Base-by-base conservation (phyloP, 2,888 invertebrate species). In the Caenorhabditis angaria region DNA sequence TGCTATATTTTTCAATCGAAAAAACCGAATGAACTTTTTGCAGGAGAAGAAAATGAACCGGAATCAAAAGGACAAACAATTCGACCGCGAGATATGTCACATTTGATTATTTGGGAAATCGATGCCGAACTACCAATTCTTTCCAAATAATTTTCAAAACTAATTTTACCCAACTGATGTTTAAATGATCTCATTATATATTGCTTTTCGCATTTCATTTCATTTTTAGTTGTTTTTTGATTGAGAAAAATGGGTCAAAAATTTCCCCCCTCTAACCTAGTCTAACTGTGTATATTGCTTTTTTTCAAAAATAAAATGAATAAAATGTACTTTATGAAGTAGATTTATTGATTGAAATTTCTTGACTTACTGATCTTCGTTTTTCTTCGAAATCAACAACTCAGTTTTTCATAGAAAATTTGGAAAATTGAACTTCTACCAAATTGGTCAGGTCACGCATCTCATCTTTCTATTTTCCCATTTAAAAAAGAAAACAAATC, bases 21-120 rank as follows among this genome's bases (percentile, higher is more conserved):
- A 24, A 51, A 8, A 51, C 10, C 20, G n/a, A 51, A 51, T 51
- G n/a, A 8, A 35, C 35, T 35, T 27, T 54, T 62, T 76, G 51
- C 61, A 82, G 85, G 83, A 27, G 85, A 85, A 76, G 85, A 85
- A 61, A 83, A 82, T 47, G 84, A 85, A 47, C 76, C 65, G 41
- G 53, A 65, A 75, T 35, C 78, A 58, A 69, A 62, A 22, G 68
- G 64, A 12, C 50, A 65, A 56, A 22, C 65, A 0, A 70, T 71
- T 53, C 73, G 74, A 5, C 80, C 81, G 18, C 79, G 84, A 27
- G 85, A 86, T 68, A 80, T 87, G 82, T 82, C 83, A 4, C 86
- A 87, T 67, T 55, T 87, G 22, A 84, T 86, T 53, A 83, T 85
- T 51, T 86, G 86, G 86, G 86, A 86, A 71, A 71, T 83, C 14